Base-by-base conservation (phyloP, 1,140 invertebrate genomes). In the Drosophila grimshawi region DNA sequence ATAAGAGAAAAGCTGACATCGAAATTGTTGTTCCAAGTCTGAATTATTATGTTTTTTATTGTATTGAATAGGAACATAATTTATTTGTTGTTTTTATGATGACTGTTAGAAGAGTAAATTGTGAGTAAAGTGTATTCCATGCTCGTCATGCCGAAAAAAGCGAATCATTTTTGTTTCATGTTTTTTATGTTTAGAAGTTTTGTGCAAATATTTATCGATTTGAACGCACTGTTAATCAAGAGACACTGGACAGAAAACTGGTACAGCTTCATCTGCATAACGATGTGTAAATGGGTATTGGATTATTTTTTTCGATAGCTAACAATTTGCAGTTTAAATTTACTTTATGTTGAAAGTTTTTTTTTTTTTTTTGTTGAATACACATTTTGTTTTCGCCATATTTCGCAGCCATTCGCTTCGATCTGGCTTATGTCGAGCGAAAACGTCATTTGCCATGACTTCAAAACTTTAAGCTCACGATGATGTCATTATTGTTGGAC, bases 371-470 rank as follows among this genome's bases (percentile, higher is more conserved):
- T 5, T 48, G 48, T 29, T 60, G 7, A 56, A 48, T 6, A 5
- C 61, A 63, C 53, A 62, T 41, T 69, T 55, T 68, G 39, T 64
- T 33, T 56, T 11, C 43, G 49, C 39, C 49, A 41, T 51, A 51
- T 65, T 19, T 32, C 39, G 41, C 46, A 53, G 61, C 64, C 63
- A 52, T 52, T 65, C 57, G 63, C 59, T 68, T 76, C 27, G 19
- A 8, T 27, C 32, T 39, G 59, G 67, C 63, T 72, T 72, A 67
- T 60, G 39, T 51, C 37, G 45, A 35, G 19, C 53, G 59, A 63
- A 63, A 81, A 82, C 80, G 83, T 88, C 80, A 88, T 88, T 88
- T 89, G 85, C 85, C 85, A 83, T 88, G 80, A 83, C 73, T 86
- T 80, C 68, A 61, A 61, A 86, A 83, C 76, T 86, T 83, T 88